Evolutionary conservation across 1,140 invertebrate genomes (phyloP), one percentile per base, ranked within the genome.

Genomic region (Dreissena rostriformis): DNA sequence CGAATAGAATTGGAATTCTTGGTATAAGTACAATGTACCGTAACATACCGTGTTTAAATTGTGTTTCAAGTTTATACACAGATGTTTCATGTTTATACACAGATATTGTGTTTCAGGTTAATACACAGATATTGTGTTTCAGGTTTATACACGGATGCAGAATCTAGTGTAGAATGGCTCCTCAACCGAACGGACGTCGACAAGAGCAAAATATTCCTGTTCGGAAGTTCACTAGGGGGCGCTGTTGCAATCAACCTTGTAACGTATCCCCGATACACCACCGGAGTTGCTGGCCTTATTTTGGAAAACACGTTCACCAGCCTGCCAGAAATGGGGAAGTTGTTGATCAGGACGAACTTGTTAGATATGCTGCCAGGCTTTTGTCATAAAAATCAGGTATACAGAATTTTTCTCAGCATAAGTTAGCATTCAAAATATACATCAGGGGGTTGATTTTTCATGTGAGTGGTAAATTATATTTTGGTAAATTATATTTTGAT

Each of bases 251-350:
- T 98, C 88, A 96, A 98, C 75, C 94, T 98, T 83, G 96, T 96
- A 17, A 95, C 96, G 66, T 95, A 96, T 84, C 93, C 95, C 94
- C 39, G 95, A 95, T 91, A 96, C 96, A 75, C 85, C 49, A 75
- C 82, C 19, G 74, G 86, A 94, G 96, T 98, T 77, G 96, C 96
- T 95, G 97, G 96, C 88, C 93, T 98, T 84, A 96, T 99, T 87
- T 95, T 99, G 29, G 98, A 99, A 94, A 99, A 99, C 92, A 98
- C 98, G 51, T 99, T 99, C 91, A 98, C 97, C 7, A 97, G 96
- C 91, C 97, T 99, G 92, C 97, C 97, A 29, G 97, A 98, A 87
- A 98, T 98, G 96, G 97, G 84, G 2, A 77, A 83, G 29, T 79
- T 72, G 71, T 73, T 93, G 52, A 89, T 92, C 71, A 83, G 83